Percentiles rank a stretch among this genome's conserved stretches.
Evolutionary conservation across 92 coral and sea anemone genomes (phyloP).

Genomic region (Epizoanthus scotinus): DNA sequence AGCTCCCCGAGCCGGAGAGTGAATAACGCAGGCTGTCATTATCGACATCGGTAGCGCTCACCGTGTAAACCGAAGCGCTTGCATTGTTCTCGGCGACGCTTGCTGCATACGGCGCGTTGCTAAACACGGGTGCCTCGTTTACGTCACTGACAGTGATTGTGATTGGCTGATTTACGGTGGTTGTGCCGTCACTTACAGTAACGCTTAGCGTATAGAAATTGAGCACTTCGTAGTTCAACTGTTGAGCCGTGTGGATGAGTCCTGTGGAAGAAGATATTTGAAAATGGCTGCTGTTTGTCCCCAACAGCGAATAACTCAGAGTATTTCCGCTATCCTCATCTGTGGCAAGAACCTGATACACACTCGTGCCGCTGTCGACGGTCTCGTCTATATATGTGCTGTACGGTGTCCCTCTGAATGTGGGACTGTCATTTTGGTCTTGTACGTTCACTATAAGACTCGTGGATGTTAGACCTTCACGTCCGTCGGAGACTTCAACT

Average conservation of each 20-base stretch:
- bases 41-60: conserved; percentile 68
- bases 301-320: conserved; percentile 53
- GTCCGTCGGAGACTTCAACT: conserved; percentile 64
- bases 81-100: conserved; percentile 48
- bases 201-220: conserved; percentile 50
- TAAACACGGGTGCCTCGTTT: conserved; percentile 57
- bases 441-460: conserved; percentile 58
- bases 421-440: conserved; percentile 55
- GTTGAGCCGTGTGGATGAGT: conserved; percentile 48
- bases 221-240: conserved; percentile 54
- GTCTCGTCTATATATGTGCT: conserved; percentile 52
- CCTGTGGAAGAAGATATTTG: conserved; percentile 63
- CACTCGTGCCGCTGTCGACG: conserved; percentile 51
- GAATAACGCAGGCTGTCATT: conserved; percentile 57
- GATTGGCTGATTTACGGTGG: conserved; percentile 53
- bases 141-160: conserved; percentile 51
- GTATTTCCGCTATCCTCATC: conserved; percentile 61
- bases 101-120: conserved; percentile 51
- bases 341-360: conserved; percentile 49
- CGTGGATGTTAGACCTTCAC: conserved; percentile 58
- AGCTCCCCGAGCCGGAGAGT: conserved; percentile 59
- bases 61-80: conserved; percentile 48
- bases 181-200: conserved; percentile 50
- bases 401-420: conserved; percentile 57
- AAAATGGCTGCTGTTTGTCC: conserved; percentile 62